Conservation (phyloP, 2,888 invertebrate genomes). For the Orchesellides sinensis region DNA sequence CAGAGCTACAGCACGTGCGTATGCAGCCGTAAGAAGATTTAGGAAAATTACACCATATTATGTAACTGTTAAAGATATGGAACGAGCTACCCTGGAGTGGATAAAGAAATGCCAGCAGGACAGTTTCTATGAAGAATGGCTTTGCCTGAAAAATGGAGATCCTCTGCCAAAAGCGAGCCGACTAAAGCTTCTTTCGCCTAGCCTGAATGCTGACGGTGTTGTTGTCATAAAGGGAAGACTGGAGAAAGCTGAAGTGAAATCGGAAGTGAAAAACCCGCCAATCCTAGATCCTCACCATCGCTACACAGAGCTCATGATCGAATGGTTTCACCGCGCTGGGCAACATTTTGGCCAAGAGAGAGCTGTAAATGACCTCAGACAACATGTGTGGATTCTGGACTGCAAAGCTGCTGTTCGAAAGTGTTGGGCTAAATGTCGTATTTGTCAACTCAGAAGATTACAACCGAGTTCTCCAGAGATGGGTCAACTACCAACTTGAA, state of each 20-base stretch:
- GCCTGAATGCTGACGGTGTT: slow-evolving; percentile 12
- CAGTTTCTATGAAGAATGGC: slow-evolving; percentile 21
- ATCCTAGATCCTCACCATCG: slow-evolving; percentile 23
- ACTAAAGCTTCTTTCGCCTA: slow-evolving; percentile 14
- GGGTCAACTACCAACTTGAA: slow-evolving; percentile 27
- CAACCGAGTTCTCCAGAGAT: slow-evolving; percentile 25
- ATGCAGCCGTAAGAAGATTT: not conserved
- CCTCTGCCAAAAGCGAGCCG: not conserved
- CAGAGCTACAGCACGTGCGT: slow-evolving; percentile 15
- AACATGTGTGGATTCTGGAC: slow-evolving; percentile 17
- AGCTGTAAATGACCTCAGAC: slow-evolving; percentile 13
- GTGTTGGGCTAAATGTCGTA: not conserved
- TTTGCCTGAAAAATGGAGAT: not conserved
- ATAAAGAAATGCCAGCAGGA: slow-evolving; percentile 3
- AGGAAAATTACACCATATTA: not conserved
- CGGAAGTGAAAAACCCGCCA: slow-evolving; percentile 6
- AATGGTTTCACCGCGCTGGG: not conserved
- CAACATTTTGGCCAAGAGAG: slow-evolving; percentile 25
- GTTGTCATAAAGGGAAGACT: slow-evolving; percentile 23
- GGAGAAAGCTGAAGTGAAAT: not conserved
- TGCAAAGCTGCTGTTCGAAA: slow-evolving; percentile 8
- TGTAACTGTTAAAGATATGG: slow-evolving; percentile 9
- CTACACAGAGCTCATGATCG: slow-evolving; percentile 19
- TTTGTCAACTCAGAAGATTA: not conserved
- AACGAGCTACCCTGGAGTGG: not conserved